Evolutionary conservation across 2,113 vertebrate species (phyloP).

Genomic region (Carettochelys insculpta): DNA sequence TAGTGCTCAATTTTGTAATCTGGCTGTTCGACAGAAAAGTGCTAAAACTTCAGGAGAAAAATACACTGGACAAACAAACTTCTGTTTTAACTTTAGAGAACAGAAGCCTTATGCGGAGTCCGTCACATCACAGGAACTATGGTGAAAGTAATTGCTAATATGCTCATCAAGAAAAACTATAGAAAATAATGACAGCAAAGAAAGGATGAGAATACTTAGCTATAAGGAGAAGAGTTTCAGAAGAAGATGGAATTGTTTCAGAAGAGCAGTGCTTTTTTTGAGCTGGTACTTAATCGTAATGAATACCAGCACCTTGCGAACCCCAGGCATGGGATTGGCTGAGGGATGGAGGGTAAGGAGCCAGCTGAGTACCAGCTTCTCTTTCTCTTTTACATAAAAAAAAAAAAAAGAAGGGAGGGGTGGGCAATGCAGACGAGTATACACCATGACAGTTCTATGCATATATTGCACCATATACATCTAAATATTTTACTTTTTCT

Average conservation of each 20-base stretch:
- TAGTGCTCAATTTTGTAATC: background rate
- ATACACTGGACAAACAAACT: background rate
- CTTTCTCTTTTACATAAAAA: no score
- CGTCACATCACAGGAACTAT: background rate
- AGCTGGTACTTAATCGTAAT: no score
- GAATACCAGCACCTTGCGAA: no score
- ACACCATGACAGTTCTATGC: background rate
- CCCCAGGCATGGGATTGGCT: no score
- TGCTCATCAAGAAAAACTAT: background rate
- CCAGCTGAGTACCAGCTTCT: no score
- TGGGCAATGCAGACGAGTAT: no score
- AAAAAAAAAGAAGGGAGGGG: no score
- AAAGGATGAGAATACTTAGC: background rate
- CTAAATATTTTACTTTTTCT: fast-evolving
- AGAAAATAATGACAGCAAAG: background rate
- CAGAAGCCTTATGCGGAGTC: background rate
- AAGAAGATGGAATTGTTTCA: background rate
- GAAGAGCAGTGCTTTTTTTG: no score
- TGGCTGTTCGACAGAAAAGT: background rate
- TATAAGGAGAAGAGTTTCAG: background rate
- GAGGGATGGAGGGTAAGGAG: no score
- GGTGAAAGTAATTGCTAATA: background rate
- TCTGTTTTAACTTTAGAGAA: background rate
- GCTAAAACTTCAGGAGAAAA: background rate
- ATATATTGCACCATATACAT: fast-evolving